A percentile compares a stretch with the other conserved stretches of the same genome.
phyloP scores from a whole-genome alignment of 2,797 vertebrate species.

The Melanotaenia boesemani region DNA sequence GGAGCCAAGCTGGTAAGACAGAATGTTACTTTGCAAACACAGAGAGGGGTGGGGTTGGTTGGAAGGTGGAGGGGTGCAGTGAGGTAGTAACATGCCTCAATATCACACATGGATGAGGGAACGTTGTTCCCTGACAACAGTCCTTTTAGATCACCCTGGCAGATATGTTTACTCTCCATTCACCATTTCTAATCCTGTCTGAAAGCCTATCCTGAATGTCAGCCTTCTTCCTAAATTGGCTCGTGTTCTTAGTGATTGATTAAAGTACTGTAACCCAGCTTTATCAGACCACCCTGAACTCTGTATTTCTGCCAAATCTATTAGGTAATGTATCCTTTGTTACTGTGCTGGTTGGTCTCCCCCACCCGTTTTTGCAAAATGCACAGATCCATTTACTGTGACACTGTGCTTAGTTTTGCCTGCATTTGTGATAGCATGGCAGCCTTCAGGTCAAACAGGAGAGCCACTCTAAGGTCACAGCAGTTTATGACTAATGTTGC shows the following conservation, averaged over 20 bases:
- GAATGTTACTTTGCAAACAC: slow-evolving; percentile 50
- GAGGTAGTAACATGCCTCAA: slow-evolving; percentile 61
- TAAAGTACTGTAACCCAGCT: slow-evolving; percentile 85
- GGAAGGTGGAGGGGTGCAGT: not conserved
- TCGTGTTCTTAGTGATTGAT: slow-evolving; percentile 84
- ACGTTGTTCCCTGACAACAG: slow-evolving; percentile 68
- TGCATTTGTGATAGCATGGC: slow-evolving; percentile 29
- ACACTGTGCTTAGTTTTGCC: slow-evolving; percentile 38
- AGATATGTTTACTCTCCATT: slow-evolving; percentile 78
- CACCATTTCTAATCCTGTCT: slow-evolving; percentile 84
- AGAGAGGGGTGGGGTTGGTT: slow-evolving; percentile 5
- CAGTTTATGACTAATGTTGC: slow-evolving; percentile 50
- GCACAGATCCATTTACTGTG: slow-evolving; percentile 58
- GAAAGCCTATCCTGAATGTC: slow-evolving; percentile 85
- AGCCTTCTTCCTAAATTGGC: slow-evolving; percentile 84
- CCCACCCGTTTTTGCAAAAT: slow-evolving; percentile 56
- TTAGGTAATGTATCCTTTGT: slow-evolving; percentile 88
- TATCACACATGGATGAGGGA: slow-evolving; percentile 69
- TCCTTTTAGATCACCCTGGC: slow-evolving; percentile 61
- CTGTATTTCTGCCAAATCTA: slow-evolving; percentile 84
- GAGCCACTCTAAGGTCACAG: slow-evolving; percentile 42
- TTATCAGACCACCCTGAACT: slow-evolving; percentile 81
- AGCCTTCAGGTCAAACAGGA: slow-evolving; percentile 44
- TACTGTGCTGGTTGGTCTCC: slow-evolving; percentile 69
- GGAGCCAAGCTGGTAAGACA: slow-evolving; percentile 43